Conservation (phyloP, 2,113 vertebrate species). For the Cnemophilus loriae region DNA sequence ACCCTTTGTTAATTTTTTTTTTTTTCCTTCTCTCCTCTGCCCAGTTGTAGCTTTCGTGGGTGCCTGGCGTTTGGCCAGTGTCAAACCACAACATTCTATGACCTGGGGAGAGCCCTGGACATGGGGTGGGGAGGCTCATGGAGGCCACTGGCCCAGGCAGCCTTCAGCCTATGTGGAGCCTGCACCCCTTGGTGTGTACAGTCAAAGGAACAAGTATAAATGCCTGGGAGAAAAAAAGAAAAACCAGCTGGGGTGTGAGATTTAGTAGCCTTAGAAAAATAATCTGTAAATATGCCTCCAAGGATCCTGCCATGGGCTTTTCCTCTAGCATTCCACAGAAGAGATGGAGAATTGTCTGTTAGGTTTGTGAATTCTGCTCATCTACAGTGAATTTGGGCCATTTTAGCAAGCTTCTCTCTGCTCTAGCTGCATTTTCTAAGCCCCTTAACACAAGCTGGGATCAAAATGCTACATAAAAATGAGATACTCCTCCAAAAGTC, state of each 20-base stretch:
- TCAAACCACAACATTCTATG: too few relatives aligned
- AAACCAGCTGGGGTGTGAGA: background rate
- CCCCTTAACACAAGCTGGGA: background rate
- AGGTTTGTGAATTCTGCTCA: background rate
- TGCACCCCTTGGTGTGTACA: too few relatives aligned
- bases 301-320: background rate
- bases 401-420: background rate
- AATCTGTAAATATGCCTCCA: background rate
- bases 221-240: rapidly evolving
- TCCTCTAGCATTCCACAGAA: background rate
- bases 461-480: background rate
- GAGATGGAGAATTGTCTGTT: background rate
- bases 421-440: background rate
- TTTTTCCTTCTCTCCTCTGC: too few relatives aligned
- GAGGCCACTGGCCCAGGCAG: rapidly evolving
- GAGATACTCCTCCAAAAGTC: background rate
- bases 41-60: too few relatives aligned
- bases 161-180: background rate
- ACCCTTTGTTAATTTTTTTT: too few relatives aligned
- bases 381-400: background rate
- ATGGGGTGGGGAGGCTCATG: background rate
- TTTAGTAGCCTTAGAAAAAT: background rate
- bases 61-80: too few relatives aligned
- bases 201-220: background rate
- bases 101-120: background rate